These are phyloP conservation scores for Stercorarius parasiticus DNA, from an alignment of 2,113 vertebrate genomes.

Conservation along the genomic window DNA sequence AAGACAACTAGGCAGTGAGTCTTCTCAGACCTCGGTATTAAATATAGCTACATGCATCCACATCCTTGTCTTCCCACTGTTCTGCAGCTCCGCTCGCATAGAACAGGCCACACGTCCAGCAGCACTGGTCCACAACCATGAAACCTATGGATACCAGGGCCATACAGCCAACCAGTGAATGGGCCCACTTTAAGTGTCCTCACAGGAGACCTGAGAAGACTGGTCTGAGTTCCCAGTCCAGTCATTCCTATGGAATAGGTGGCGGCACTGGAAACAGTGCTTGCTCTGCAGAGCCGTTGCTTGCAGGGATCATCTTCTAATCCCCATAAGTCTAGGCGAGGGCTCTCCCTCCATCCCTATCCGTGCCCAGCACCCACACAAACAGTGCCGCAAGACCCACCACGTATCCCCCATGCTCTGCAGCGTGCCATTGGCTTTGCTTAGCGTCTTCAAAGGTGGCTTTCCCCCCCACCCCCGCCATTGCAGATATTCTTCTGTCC, in stretches of 20 bases:
- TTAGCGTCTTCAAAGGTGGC: neutral
- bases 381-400: neutral
- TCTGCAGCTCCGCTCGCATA: neutral
- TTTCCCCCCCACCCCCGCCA: neutral
- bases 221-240: neutral
- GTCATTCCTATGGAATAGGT: neutral
- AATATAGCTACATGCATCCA: accelerated
- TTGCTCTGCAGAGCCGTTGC: neutral
- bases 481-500: neutral
- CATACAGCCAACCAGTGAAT: neutral
- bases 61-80: neutral
- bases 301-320: neutral
- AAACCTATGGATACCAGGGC: neutral
- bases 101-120: neutral
- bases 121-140: neutral
- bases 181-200: neutral
- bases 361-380: neutral
- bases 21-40: neutral
- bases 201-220: neutral
- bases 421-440: accelerated
- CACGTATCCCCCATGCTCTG: neutral
- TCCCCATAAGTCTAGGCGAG: neutral
- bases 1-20: neutral
- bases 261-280: neutral
- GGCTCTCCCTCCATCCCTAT: neutral